These are phyloP conservation scores for Ceratitis capitata DNA, from an alignment of 1,140 invertebrate genomes.

Conservation along the genomic window DNA sequence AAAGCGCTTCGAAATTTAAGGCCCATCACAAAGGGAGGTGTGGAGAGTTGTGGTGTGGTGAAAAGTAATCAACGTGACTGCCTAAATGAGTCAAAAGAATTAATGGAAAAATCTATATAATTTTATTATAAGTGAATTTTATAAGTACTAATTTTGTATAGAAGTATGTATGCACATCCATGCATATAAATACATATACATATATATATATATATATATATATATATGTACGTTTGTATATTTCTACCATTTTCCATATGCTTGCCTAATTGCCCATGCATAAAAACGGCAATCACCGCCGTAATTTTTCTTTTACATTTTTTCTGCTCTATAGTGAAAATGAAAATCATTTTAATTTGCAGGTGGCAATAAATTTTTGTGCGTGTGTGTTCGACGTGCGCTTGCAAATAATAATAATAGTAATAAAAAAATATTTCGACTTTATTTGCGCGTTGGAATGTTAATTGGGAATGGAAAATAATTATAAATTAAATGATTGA, in stretches of 20 bases:
- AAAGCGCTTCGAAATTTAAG: not conserved
- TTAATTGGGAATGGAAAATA: not conserved
- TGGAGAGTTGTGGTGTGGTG: no score
- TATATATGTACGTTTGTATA: not conserved
- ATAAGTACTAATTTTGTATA: no score
- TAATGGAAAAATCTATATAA: not conserved
- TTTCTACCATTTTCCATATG: no score
- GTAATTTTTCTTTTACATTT: no score
- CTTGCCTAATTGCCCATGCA: not conserved
- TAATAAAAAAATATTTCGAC: not conserved
- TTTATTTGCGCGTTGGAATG: not conserved
- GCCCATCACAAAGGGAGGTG: no score
- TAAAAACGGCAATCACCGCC: not conserved
- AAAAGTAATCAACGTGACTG: not conserved
- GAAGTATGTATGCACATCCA: no score
- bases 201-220: not conserved
- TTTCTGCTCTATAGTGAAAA: no score
- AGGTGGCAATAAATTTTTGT: not conserved
- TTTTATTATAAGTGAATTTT: no score
- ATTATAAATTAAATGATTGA: not conserved
- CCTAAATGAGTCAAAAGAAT: not conserved
- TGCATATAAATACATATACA: not conserved
- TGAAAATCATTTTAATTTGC: not conserved
- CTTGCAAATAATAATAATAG: not conserved
- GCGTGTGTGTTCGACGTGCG: not conserved